A percentile compares a stretch with the other conserved stretches of the same genome.
Conservation (phyloP, 2,888 invertebrate species). For the Drosophila gaucha region DNA sequence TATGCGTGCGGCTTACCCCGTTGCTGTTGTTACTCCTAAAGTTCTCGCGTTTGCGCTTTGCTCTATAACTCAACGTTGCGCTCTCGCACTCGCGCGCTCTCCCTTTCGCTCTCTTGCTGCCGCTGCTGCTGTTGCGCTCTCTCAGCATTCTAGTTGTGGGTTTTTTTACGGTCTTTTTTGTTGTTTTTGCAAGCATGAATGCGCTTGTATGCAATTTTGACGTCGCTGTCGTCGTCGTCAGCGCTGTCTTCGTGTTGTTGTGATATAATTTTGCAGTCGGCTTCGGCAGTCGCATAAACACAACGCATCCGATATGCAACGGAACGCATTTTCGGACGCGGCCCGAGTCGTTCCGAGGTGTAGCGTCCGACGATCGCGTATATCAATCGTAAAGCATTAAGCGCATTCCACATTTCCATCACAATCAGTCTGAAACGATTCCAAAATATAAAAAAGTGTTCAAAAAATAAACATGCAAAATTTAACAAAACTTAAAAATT, state of each 20-base stretch:
- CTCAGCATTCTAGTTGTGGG: constrained; percentile 63
- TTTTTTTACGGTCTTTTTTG: constrained; percentile 24
- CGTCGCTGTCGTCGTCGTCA: constrained; percentile 58
- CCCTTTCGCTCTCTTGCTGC: constrained; percentile 19
- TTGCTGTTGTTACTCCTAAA: constrained; percentile 63
- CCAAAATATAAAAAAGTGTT: constrained; percentile 36
- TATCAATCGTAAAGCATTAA: constrained; percentile 83
- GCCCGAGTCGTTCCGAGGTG: constrained; percentile 85
- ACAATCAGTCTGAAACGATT: constrained; percentile 44
- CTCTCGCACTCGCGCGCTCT: constrained; percentile 25
- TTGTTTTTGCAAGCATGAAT: constrained; percentile 64
- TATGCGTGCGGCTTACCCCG: constrained; percentile 58
- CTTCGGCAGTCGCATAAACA: constrained; percentile 85
- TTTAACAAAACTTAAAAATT: constrained; percentile 9
- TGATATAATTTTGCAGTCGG: constrained; percentile 84
- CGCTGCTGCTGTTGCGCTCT: constrained; percentile 27
- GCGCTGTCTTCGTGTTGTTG: constrained; percentile 81
- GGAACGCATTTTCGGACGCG: constrained; percentile 86
- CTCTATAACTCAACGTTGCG: constrained; percentile 64
- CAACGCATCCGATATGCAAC: constrained; percentile 85
- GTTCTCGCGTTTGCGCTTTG: constrained; percentile 76
- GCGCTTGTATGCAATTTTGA: constrained; percentile 73
- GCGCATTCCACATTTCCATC: constrained; percentile 77
- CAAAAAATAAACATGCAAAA: constrained; percentile 10
- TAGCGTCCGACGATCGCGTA: constrained; percentile 85